Percentiles rank a stretch among this genome's conserved stretches.
phyloP scores from a whole-genome alignment of 2,797 vertebrate genomes.

The Platalea minor region DNA sequence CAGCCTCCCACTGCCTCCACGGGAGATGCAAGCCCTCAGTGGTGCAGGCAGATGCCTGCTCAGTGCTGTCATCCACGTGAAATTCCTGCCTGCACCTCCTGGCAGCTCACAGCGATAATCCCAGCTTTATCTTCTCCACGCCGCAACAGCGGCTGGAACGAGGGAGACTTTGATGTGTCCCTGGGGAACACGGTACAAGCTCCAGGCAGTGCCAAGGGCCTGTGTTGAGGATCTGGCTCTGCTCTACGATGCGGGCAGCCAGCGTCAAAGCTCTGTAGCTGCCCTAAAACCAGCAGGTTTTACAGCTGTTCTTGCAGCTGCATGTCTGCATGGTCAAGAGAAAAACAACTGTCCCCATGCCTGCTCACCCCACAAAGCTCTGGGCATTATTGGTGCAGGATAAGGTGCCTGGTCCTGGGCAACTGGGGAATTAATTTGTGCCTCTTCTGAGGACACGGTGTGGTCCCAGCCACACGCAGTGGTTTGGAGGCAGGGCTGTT shows the following conservation, averaged over 20 bases:
- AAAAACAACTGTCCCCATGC: not conserved
- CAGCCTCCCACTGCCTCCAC: fast-evolving
- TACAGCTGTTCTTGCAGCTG: not conserved
- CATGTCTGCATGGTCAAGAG: fast-evolving
- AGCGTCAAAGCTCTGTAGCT: fast-evolving
- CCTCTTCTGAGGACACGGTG: not conserved
- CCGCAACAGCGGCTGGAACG: fast-evolving
- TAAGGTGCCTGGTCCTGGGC: not conserved
- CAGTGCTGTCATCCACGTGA: not conserved
- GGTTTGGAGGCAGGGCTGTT: not conserved
- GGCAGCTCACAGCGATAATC: not conserved
- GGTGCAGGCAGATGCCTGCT: not conserved
- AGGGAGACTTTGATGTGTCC: not conserved
- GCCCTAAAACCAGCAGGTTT: not conserved
- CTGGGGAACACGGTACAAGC: not conserved
- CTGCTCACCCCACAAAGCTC: not conserved
- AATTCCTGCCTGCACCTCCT: not conserved
- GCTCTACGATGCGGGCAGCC: fast-evolving
- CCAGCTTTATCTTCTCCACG: not conserved
- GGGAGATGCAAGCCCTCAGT: not conserved
- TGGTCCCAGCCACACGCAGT: fast-evolving
- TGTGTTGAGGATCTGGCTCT: not conserved
- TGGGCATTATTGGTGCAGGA: fast-evolving
- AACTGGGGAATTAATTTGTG: too few species aligned
- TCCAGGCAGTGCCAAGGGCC: not conserved